These are phyloP conservation scores for Mesorhabditis spiculigera DNA, from an alignment of 2,888 invertebrate genomes.

Conservation along the genomic window DNA sequence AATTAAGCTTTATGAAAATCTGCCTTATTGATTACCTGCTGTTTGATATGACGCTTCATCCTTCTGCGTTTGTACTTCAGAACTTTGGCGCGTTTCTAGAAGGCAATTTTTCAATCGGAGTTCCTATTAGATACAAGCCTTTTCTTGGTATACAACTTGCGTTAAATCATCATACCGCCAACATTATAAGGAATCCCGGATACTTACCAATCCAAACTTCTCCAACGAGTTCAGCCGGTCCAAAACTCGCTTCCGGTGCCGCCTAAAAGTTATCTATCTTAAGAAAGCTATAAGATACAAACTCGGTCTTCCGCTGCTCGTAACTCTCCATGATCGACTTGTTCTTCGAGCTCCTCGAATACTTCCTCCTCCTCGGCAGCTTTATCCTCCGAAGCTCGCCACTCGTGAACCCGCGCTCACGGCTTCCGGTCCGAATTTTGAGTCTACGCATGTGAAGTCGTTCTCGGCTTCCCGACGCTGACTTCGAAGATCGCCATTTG, in stretches of 20 bases:
- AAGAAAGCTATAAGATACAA: neutral
- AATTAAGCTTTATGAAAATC: neutral
- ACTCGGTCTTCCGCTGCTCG: neutral
- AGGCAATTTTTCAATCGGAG: too few relatives aligned
- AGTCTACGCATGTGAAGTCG: neutral
- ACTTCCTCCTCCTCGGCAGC: neutral
- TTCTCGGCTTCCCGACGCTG: slow-evolving; percentile 2
- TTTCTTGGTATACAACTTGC: too few relatives aligned
- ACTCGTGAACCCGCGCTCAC: too few relatives aligned
- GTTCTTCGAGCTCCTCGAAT: neutral
- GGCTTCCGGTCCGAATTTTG: neutral
- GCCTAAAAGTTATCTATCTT: neutral
- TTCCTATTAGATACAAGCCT: too few relatives aligned
- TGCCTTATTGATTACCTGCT: neutral
- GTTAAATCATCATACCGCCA: too few relatives aligned
- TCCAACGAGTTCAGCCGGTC: neutral
- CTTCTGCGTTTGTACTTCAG: neutral
- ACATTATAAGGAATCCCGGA: too few relatives aligned
- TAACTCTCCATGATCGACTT: slow-evolving; percentile 3
- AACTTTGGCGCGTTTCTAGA: too few relatives aligned
- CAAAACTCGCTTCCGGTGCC: slow-evolving; percentile 6
- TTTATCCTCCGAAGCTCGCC: neutral
- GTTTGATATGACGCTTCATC: neutral
- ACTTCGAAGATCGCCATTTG: too few relatives aligned
- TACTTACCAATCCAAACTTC: too few relatives aligned